Conservation (phyloP, 2,888 invertebrate species). For the Gibbula magus region DNA sequence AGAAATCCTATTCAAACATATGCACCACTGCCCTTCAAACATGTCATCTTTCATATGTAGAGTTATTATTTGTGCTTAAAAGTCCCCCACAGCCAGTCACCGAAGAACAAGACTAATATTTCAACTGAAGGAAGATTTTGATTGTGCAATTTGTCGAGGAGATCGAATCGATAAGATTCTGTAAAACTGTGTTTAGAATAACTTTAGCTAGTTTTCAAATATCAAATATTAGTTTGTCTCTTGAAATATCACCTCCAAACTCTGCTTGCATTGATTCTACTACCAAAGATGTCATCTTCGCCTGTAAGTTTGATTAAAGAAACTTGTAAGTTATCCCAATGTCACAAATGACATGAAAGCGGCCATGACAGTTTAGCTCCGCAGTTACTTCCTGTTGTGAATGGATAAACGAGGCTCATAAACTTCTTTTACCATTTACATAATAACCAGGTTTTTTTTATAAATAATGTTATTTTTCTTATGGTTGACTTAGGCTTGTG, state of each 20-base stretch:
- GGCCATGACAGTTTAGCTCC: background rate
- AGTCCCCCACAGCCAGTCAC: too few relatives aligned
- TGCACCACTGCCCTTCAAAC: too few relatives aligned
- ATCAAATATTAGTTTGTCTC: background rate
- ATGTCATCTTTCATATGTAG: too few relatives aligned
- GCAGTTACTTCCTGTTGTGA: background rate
- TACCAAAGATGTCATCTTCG: conserved; percentile 44
- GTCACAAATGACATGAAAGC: background rate
- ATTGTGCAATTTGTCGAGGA: too few relatives aligned
- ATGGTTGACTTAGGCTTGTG: background rate
- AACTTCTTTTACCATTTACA: too few relatives aligned
- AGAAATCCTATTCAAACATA: too few relatives aligned
- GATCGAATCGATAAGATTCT: too few relatives aligned
- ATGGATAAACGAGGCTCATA: background rate
- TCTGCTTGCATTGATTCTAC: conserved; percentile 56
- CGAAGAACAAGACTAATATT: too few relatives aligned
- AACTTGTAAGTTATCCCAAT: background rate
- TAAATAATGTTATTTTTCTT: background rate
- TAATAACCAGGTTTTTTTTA: too few relatives aligned
- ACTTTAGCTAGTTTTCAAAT: background rate
- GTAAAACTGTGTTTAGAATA: background rate
- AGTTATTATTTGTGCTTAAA: too few relatives aligned
- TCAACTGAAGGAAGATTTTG: too few relatives aligned
- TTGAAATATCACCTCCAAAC: conserved; percentile 50
- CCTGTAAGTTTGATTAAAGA: background rate